A percentile compares a stretch with the other conserved stretches of the same genome.
These are phyloP conservation scores for Parascotia fuliginaria DNA, from an alignment of 2,888 invertebrate genomes.

Conservation along the genomic window DNA sequence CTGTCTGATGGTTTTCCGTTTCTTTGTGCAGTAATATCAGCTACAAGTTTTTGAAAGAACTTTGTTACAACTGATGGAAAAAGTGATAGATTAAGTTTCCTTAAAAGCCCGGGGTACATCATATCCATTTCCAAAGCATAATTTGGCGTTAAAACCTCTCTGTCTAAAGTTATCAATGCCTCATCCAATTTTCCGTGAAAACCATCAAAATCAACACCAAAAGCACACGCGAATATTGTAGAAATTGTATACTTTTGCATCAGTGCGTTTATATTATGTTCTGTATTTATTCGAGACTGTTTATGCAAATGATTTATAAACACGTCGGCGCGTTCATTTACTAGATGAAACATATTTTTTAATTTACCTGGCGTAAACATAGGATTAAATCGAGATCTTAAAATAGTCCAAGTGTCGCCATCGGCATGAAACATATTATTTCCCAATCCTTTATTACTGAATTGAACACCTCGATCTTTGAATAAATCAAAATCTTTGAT, in stretches of 20 bases:
- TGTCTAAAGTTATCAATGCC: conserved; percentile 2
- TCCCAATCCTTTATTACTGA: conserved; percentile 56
- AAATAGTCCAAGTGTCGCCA: conserved; percentile 56
- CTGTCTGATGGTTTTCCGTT: conserved; percentile 44
- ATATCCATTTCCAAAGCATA: conserved; percentile 45
- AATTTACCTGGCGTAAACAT: conserved; percentile 60
- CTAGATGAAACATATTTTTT: conserved; percentile 56
- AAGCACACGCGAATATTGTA: conserved; percentile 51
- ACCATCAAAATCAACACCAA: conserved; percentile 50
- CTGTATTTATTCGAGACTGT: conserved; percentile 21
- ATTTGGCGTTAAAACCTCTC: conserved; percentile 13
- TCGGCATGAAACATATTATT: conserved; percentile 61
- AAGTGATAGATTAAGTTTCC: conserved; percentile 40
- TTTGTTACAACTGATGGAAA: conserved; percentile 37
- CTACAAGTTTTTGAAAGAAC: conserved; percentile 49
- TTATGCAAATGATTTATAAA: conserved; percentile 42
- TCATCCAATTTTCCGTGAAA: conserved; percentile 25
- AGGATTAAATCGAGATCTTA: conserved; percentile 56
- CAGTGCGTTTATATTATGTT: conserved; percentile 44
- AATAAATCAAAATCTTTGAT: conserved; percentile 66
- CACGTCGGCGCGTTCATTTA: conserved; percentile 48
- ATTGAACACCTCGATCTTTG: conserved; percentile 55
- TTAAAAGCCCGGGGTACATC: conserved; percentile 55
- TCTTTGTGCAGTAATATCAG: conserved; percentile 43
- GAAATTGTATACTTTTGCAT: conserved; percentile 50